phyloP scores from a whole-genome alignment of 1,140 invertebrate species.

The Micrasema minimum region DNA sequence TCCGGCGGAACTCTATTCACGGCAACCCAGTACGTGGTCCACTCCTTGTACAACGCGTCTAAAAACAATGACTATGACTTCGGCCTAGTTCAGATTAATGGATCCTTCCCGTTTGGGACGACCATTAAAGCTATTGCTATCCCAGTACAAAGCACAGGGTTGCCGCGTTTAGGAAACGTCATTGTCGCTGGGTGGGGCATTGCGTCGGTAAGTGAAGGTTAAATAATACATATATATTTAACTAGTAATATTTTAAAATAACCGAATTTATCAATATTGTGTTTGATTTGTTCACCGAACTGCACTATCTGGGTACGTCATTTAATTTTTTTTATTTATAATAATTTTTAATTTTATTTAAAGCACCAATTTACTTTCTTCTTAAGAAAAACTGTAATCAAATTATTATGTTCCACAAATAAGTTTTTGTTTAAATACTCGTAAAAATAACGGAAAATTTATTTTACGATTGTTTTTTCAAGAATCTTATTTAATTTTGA shows the following conservation, averaged over 20 bases:
- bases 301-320: too few species aligned
- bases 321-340: too few species aligned
- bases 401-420: too few species aligned
- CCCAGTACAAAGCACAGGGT: conserved; percentile 55
- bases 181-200: conserved; percentile 63
- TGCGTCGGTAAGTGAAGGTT: conserved; percentile 62
- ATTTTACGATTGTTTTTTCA: too few species aligned
- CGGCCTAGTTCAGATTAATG: conserved; percentile 57
- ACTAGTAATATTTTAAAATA: too few species aligned
- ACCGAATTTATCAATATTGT: neutral
- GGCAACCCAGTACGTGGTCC: conserved; percentile 58
- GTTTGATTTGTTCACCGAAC: too few species aligned
- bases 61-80: conserved; percentile 64
- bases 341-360: too few species aligned
- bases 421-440: too few species aligned
- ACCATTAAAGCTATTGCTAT: conserved; percentile 57
- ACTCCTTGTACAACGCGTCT: conserved; percentile 58
- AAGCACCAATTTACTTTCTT: too few species aligned
- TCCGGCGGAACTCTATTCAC: conserved; percentile 59
- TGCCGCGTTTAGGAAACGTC: conserved; percentile 58
- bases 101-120: conserved; percentile 56
- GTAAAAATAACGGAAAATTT: too few species aligned
- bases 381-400: too few species aligned
- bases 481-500: too few species aligned
- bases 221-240: neutral